These are phyloP conservation scores for Aproaerema taeniolella DNA, from an alignment of 2,888 invertebrate species.

Conservation along the genomic window DNA sequence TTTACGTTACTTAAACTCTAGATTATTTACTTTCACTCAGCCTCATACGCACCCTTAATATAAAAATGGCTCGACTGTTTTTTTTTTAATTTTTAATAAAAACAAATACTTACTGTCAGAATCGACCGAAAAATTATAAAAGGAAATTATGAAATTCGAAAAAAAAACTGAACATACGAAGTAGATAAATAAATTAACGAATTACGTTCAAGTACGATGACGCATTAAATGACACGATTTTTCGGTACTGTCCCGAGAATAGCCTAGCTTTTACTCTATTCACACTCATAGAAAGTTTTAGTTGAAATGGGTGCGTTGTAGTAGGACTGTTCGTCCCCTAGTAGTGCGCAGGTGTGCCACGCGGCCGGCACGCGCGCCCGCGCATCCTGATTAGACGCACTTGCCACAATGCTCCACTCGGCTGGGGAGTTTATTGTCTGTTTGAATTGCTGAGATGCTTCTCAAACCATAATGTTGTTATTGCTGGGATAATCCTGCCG, in stretches of 20 bases:
- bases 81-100: no score
- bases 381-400: constrained; percentile 52
- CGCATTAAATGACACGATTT: constrained; percentile 7
- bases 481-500: constrained; percentile 28
- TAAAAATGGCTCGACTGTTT: no score
- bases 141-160: no score
- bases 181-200: not conserved
- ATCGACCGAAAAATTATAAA: no score
- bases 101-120: no score
- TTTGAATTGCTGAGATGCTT: constrained; percentile 40
- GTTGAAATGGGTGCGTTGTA: no score
- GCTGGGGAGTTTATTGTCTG: constrained; percentile 34
- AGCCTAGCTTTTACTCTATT: no score
- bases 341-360: constrained; percentile 33
- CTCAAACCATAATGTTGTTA: constrained; percentile 46
- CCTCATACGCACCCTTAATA: no score
- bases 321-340: no score
- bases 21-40: no score
- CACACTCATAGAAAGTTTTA: not conserved
- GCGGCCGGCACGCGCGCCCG: constrained; percentile 42
- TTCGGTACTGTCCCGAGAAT: not conserved
- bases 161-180: no score
- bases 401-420: constrained; percentile 57
- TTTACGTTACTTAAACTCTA: no score
- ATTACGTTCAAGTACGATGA: constrained; percentile 6